phyloP scores from a whole-genome alignment of 2,888 invertebrate genomes.

The Hesperia comma region DNA sequence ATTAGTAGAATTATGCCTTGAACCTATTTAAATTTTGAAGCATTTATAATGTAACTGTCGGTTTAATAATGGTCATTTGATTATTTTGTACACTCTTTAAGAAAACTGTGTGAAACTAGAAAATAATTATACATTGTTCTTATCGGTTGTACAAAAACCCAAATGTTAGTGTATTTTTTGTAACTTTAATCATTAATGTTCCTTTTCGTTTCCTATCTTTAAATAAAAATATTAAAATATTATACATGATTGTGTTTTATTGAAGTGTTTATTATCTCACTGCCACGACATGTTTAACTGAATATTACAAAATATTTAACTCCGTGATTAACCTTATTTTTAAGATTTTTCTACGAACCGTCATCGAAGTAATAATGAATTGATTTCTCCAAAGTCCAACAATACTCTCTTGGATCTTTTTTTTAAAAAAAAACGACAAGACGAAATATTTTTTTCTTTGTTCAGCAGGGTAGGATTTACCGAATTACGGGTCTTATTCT shows the following conservation, averaged over 20 bases:
- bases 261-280: background rate
- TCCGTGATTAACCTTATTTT: no score
- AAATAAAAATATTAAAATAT: slow-evolving; percentile 52
- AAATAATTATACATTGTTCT: slow-evolving; percentile 36
- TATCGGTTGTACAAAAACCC: slow-evolving; percentile 34
- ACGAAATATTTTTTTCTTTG: no score
- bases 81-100: slow-evolving; percentile 32
- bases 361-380: no score
- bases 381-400: no score
- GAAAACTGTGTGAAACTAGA: background rate
- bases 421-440: no score
- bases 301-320: no score
- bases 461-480: no score
- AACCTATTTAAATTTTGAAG: slow-evolving; percentile 44
- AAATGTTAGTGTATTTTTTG: slow-evolving; percentile 41
- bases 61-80: slow-evolving; percentile 40
- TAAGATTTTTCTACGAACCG: no score
- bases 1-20: slow-evolving; percentile 8
- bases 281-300: no score
- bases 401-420: no score
- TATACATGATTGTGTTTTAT: slow-evolving; percentile 40
- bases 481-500: no score
- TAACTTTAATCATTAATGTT: slow-evolving; percentile 54
- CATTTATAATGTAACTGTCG: slow-evolving; percentile 57
- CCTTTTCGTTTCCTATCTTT: slow-evolving; percentile 59